phyloP scores from a whole-genome alignment of 2,113 vertebrate species.

The Chaenogobius annularis region DNA sequence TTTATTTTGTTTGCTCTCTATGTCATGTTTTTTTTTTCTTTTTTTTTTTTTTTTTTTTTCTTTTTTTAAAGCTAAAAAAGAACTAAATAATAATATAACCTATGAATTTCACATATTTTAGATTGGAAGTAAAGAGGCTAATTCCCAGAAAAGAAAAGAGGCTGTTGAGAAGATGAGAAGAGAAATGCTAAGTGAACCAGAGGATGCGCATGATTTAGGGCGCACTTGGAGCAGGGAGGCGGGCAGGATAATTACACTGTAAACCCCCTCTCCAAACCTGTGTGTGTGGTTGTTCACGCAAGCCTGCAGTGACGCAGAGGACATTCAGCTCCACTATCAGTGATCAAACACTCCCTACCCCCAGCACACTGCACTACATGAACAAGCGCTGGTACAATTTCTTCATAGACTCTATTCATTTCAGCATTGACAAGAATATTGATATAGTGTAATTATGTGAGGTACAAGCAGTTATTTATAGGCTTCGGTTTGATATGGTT shows the following conservation, averaged over 20 bases:
- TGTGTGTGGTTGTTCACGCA: slow-evolving; percentile 11
- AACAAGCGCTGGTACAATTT: no score
- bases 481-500: no score
- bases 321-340: neutral
- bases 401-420: no score
- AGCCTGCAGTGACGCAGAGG: slow-evolving; percentile 21
- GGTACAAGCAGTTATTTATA: no score
- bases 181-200: slow-evolving; percentile 4
- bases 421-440: no score
- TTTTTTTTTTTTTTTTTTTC: no score
- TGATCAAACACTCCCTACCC: slow-evolving; percentile 6
- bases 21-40: neutral
- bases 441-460: no score
- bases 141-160: neutral
- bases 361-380: neutral
- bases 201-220: slow-evolving; percentile 54
- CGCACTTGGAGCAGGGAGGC: slow-evolving; percentile 33
- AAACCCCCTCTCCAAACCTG: slow-evolving; percentile 38
- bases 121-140: neutral
- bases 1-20: no score
- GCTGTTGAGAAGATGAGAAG: slow-evolving; percentile 1
- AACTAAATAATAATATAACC: no score
- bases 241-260: slow-evolving; percentile 61
- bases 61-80: no score
- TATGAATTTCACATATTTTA: neutral